A percentile compares a stretch with the other conserved stretches of the same genome.
phyloP scores from a whole-genome alignment of 2,113 vertebrate species.

The Hemiscyllium ocellatum region DNA sequence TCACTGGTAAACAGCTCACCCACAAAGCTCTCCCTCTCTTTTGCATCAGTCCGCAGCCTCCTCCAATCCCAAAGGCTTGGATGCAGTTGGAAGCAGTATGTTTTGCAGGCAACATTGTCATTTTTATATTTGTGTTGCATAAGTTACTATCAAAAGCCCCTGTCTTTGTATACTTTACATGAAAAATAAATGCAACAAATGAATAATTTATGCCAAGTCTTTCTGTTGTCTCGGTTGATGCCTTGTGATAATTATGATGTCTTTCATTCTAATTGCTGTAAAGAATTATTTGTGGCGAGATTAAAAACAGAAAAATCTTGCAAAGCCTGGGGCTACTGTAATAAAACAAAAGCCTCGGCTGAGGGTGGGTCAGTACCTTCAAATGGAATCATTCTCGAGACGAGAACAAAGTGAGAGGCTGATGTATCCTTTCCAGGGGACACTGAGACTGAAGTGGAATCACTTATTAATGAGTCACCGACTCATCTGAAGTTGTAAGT shows the following conservation, averaged over 20 bases:
- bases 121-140: background rate
- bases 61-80: background rate
- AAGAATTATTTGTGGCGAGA: background rate
- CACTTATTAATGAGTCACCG: slow-evolving; percentile 10
- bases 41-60: background rate
- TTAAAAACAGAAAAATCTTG: background rate
- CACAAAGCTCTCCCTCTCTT: no score
- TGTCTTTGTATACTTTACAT: background rate
- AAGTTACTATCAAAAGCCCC: background rate
- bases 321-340: background rate
- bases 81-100: background rate
- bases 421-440: background rate
- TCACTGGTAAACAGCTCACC: background rate
- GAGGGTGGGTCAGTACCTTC: background rate
- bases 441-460: background rate
- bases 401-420: background rate
- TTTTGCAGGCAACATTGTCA: background rate
- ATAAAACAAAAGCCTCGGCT: background rate
- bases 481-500: background rate
- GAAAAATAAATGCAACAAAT: slow-evolving; percentile 14
- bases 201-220: background rate
- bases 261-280: slow-evolving; percentile 8
- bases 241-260: background rate
- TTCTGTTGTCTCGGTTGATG: background rate
- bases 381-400: background rate